A percentile compares a stretch with the other conserved stretches of the same genome.
These are phyloP conservation scores for Polypterus bichir DNA, from an alignment of 2,113 vertebrate species.

Conservation along the genomic window DNA sequence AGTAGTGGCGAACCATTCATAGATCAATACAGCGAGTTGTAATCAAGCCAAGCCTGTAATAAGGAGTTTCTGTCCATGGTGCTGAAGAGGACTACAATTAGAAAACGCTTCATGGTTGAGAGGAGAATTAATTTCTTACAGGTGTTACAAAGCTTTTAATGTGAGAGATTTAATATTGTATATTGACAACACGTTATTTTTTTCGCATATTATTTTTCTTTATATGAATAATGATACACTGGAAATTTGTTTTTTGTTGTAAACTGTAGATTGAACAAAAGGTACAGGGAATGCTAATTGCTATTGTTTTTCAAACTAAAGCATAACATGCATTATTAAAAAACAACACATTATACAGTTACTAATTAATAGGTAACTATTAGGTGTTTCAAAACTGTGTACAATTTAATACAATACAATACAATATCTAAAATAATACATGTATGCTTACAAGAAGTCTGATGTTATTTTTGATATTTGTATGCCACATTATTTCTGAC, in stretches of 20 bases:
- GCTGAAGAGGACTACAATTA: conserved; percentile 31
- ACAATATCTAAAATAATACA: no score
- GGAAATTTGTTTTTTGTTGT: background rate
- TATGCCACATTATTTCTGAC: no score
- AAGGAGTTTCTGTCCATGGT: conserved; percentile 40
- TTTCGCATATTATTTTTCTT: background rate
- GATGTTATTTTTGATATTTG: no score
- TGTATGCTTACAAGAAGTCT: no score
- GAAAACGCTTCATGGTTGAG: background rate
- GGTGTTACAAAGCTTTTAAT: background rate
- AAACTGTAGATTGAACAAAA: background rate
- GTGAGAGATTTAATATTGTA: background rate
- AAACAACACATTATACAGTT: no score
- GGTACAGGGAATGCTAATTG: background rate
- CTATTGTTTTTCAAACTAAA: background rate
- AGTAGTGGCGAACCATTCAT: background rate
- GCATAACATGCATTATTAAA: no score
- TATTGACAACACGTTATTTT: background rate
- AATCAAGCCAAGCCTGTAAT: conserved; percentile 1
- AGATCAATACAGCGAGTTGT: background rate
- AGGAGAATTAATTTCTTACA: background rate
- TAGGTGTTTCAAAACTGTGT: no score
- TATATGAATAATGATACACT: background rate
- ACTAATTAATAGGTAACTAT: no score
- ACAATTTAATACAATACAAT: no score